These are phyloP conservation scores for Leucopsar rothschildi DNA, from an alignment of 2,113 vertebrate species.

Conservation along the genomic window DNA sequence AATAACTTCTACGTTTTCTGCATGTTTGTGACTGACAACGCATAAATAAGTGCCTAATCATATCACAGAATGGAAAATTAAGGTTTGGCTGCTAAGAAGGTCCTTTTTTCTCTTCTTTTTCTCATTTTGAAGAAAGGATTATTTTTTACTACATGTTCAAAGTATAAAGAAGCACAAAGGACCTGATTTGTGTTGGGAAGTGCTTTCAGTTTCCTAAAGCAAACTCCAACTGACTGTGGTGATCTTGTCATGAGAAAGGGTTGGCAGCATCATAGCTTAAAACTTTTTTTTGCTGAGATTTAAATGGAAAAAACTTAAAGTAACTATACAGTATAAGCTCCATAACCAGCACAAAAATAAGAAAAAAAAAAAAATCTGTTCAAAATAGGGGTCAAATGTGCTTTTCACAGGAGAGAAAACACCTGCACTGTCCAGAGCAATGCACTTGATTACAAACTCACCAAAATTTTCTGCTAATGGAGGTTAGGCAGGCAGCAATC, in stretches of 20 bases:
- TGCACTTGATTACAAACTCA: background rate
- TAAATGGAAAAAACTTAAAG: background rate
- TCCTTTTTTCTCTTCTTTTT: background rate
- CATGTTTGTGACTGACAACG: conserved; percentile 71
- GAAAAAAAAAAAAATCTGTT: background rate
- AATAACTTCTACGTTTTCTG: conserved; percentile 72
- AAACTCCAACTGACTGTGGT: background rate
- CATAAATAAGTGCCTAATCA: conserved; percentile 70
- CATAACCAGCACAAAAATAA: background rate
- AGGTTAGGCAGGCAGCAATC: background rate
- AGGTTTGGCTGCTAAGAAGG: conserved; percentile 28
- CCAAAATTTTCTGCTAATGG: background rate
- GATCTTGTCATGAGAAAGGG: background rate
- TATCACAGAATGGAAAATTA: conserved; percentile 53
- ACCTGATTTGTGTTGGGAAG: background rate
- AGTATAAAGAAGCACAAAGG: background rate
- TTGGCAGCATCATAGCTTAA: background rate
- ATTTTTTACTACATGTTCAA: background rate
- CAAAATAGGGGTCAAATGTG: background rate
- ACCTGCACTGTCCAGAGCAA: background rate
- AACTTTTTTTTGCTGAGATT: background rate
- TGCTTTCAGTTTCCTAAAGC: background rate
- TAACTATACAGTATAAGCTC: background rate
- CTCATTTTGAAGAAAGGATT: background rate
- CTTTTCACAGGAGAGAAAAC: background rate